Evolutionary conservation across 1,140 invertebrate species (phyloP), one percentile per base, ranked within the genome.

Genomic region (Calephelis nemesis): DNA sequence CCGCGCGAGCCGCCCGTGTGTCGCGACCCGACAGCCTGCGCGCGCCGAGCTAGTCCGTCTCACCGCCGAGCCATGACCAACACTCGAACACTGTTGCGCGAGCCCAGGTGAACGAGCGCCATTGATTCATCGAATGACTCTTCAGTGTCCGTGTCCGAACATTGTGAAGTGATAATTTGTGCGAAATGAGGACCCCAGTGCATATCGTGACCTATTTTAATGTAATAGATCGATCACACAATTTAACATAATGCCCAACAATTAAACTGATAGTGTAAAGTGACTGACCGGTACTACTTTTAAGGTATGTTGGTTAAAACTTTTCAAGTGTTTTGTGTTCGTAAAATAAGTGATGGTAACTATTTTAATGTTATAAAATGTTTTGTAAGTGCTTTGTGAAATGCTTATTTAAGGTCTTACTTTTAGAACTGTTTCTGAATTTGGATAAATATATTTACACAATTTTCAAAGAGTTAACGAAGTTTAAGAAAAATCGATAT

Each of bases 191-290:
- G 75, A 77, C 67, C 69, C 67, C 67, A 71, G 71, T 75, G 74
- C 60, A 63, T 80, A 62, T 82, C 76, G 76, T 82, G 81, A 82
- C 79, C 79, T 77, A 82, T 69, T 84, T 84, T 74, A 81, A 76
- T 69, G 74, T 73, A 70, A 70, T 63, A 81, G 66, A 81, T 81
- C 79, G 71, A 77, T 81, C 70, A 65, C 71, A 72, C 68, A 47
- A 70, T 50, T 80, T 68, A 60, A 75, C 68, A 71, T 77, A 71
- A 75, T 75, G 69, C 42, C 54, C 69, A 60, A 65, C 64, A 52
- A 76, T 77, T 73, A 70, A 75, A 58, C 60, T 69, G 66, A 67
- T 47, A 62, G 58, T 64, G 65, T 63, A 70, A 62, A 62, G 70
- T 75, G 71, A 68, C 63, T 69, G 63, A 72, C 58, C 65, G 71